Evolutionary conservation across 2,888 invertebrate species (phyloP).

Genomic region (Drosophila sordidula): DNA sequence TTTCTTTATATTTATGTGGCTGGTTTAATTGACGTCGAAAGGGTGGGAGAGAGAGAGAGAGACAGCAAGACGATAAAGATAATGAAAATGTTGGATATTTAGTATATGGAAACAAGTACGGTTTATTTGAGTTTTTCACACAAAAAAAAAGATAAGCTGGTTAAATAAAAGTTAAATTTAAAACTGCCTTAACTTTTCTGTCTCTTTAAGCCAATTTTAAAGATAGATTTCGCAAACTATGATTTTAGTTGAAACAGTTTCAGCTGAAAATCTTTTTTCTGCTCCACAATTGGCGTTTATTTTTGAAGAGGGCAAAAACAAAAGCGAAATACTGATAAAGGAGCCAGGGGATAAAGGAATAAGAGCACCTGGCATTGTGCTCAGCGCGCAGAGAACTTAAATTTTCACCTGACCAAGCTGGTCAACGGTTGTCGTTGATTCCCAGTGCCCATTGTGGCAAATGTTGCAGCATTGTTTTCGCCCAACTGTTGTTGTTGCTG

Average conservation of each 20-base stretch:
- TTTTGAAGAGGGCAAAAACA: conserved; percentile 17
- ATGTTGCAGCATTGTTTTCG: conserved; percentile 49
- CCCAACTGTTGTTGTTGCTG: conserved; percentile 18
- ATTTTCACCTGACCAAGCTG: conserved; percentile 57
- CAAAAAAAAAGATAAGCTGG: not conserved
- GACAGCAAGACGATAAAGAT: conserved; percentile 49
- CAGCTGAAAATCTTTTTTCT: not conserved
- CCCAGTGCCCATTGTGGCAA: conserved; percentile 51
- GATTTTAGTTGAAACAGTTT: not conserved
- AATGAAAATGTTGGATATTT: conserved; percentile 48
- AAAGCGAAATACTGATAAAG: conserved; percentile 7
- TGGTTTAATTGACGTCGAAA: conserved; percentile 61
- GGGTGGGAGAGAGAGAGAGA: not conserved
- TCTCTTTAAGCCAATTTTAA: too few species aligned
- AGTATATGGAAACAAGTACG: conserved; percentile 5
- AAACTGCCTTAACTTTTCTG: too few species aligned
- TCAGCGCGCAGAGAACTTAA: conserved; percentile 35
- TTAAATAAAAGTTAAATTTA: too few species aligned
- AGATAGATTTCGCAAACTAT: not conserved
- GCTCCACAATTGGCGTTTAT: conserved; percentile 18
- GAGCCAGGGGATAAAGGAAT: conserved; percentile 1
- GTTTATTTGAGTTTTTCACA: not conserved
- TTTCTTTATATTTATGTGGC: conserved; percentile 70
- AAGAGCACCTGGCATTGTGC: conserved; percentile 20
- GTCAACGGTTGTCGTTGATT: conserved; percentile 57